Percentiles rank a stretch among this genome's conserved stretches.
phyloP scores from a whole-genome alignment of 92 coral and sea anemone species.

The Scolanthus callimorphus region DNA sequence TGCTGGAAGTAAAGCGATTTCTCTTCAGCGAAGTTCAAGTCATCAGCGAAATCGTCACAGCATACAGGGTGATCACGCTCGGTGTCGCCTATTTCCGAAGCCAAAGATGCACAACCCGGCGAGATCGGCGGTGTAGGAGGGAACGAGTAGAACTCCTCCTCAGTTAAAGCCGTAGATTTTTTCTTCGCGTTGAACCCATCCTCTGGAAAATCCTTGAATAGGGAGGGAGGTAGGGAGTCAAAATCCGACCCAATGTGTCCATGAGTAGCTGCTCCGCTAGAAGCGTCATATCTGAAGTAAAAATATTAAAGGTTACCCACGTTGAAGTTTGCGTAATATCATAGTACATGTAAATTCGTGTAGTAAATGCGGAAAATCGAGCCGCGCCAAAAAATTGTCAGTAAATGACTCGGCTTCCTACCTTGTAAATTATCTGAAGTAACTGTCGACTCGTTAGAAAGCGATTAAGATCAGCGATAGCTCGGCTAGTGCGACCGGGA shows the following conservation, averaged over 20 bases:
- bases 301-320: neutral
- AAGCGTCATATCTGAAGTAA: slow-evolving; percentile 32
- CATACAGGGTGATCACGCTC: slow-evolving; percentile 75
- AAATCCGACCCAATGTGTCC: slow-evolving; percentile 69
- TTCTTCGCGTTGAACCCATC: slow-evolving; percentile 62
- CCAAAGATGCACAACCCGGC: slow-evolving; percentile 74
- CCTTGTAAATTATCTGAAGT: neutral
- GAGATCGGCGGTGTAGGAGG: slow-evolving; percentile 66
- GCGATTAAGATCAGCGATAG: slow-evolving; percentile 7
- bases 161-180: slow-evolving; percentile 39
- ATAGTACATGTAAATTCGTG: slow-evolving; percentile 30
- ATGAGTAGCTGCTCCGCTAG: slow-evolving; percentile 41
- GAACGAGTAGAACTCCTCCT: slow-evolving; percentile 51
- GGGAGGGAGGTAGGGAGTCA: slow-evolving; percentile 65
- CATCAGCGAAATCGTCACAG: slow-evolving; percentile 65
- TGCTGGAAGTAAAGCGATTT: slow-evolving; percentile 76
- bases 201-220: slow-evolving; percentile 74
- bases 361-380: slow-evolving; percentile 9
- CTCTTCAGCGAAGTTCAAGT: slow-evolving; percentile 48
- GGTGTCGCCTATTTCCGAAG: slow-evolving; percentile 58
- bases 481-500: slow-evolving; percentile 3
- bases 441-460: neutral
- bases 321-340: neutral
- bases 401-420: neutral
- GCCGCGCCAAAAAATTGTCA: neutral